phyloP scores from a whole-genome alignment of 2,113 vertebrate species.

The Actenoides hombroni region DNA sequence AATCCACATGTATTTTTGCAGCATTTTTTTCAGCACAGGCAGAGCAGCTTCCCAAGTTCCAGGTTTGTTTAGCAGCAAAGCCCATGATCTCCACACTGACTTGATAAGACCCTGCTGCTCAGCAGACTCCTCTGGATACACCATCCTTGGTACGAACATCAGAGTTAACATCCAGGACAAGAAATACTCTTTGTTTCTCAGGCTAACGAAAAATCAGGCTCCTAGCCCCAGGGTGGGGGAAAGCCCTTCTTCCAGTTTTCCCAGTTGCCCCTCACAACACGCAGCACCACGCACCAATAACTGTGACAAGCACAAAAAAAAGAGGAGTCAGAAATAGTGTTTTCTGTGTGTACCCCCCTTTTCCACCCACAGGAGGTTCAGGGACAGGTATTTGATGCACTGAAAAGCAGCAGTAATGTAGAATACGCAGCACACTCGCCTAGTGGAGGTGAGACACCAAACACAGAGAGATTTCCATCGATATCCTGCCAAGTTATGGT shows the following conservation, averaged over 20 bases:
- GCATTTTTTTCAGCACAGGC: background rate
- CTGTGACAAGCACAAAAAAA: background rate
- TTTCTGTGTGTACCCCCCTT: background rate
- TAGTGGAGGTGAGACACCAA: background rate
- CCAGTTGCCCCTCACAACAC: background rate
- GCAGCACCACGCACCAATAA: background rate
- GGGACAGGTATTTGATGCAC: background rate
- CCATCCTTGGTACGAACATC: background rate
- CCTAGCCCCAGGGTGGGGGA: background rate
- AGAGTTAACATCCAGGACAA: background rate
- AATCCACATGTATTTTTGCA: background rate
- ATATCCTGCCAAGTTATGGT: background rate
- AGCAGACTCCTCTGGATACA: background rate
- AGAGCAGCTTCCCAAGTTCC: background rate
- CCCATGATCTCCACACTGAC: background rate
- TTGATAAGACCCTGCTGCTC: background rate
- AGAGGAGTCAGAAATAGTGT: background rate
- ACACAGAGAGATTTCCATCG: background rate
- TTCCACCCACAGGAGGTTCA: background rate
- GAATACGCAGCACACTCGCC: background rate
- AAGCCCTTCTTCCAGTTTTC: background rate
- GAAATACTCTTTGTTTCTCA: background rate
- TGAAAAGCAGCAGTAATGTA: background rate
- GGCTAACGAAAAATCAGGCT: background rate
- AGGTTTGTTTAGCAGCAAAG: background rate